Evolutionary conservation across 2,113 vertebrate genomes (phyloP).

Genomic region (Zosterops japonicus): DNA sequence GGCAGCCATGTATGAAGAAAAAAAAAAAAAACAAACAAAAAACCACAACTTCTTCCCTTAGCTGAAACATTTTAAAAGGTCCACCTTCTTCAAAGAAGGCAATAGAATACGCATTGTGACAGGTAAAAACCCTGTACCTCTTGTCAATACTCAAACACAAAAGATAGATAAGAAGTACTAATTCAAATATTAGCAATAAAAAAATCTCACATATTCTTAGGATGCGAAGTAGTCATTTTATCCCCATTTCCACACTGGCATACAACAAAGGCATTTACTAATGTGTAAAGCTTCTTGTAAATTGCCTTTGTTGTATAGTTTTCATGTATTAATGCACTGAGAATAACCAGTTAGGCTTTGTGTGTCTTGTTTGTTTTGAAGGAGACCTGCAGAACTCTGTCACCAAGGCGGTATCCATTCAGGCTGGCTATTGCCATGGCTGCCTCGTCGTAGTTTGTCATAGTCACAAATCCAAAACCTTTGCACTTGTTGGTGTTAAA

Average conservation of each 20-base stretch:
- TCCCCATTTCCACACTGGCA: constrained; percentile 90
- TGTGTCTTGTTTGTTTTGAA: constrained; percentile 99
- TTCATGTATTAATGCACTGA: constrained; percentile 87
- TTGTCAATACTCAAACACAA: constrained; percentile 89
- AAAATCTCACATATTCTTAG: constrained; percentile 88
- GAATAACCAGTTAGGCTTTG: constrained; percentile 90
- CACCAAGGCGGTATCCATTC: constrained; percentile 97
- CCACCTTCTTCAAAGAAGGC: constrained; percentile 87
- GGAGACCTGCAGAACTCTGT: constrained; percentile 97
- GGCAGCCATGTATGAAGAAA: constrained; percentile 84
- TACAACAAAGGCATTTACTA: constrained; percentile 89
- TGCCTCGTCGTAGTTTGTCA: constrained; percentile 99
- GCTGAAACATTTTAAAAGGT: constrained; percentile 88
- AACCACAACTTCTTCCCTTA: constrained; percentile 73
- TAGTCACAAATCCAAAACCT: constrained; percentile 99
- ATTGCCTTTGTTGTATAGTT: constrained; percentile 86
- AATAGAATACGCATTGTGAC: constrained; percentile 84
- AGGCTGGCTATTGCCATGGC: constrained; percentile 98
- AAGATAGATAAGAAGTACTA: constrained; percentile 88
- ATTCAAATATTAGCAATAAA: constrained; percentile 88
- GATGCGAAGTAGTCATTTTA: constrained; percentile 87
- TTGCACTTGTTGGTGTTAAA: constrained; percentile 99
- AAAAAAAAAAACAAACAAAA: constrained; percentile 77
- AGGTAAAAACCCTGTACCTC: constrained; percentile 85
- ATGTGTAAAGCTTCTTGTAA: constrained; percentile 79